Conservation (phyloP, 1,140 invertebrate genomes). For the Eumeta japonica region DNA sequence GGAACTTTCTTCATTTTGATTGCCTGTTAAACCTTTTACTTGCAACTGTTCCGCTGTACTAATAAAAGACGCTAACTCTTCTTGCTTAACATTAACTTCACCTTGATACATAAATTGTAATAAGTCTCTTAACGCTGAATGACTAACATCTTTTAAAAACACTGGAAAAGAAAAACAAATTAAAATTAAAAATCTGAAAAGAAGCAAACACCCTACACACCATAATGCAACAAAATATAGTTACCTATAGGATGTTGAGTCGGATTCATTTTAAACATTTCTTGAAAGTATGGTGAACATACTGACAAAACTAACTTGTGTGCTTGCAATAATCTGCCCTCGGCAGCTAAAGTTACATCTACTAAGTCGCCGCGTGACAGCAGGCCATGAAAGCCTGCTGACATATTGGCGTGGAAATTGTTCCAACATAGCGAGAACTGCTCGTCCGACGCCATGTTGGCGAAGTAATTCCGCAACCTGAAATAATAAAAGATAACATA, state of each 20-base stretch:
- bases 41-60: conserved; percentile 82
- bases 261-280: conserved; percentile 71
- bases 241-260: conserved; percentile 63
- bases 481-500: conserved; percentile 18
- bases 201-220: conserved; percentile 2
- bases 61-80: conserved; percentile 77
- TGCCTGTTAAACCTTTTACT: conserved; percentile 76
- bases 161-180: conserved; percentile 53
- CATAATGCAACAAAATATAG: conserved; percentile 12
- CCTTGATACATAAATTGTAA: conserved; percentile 86
- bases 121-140: conserved; percentile 72
- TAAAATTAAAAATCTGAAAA: conserved; percentile 3
- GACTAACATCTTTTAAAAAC: conserved; percentile 80
- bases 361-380: conserved; percentile 75
- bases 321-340: conserved; percentile 75
- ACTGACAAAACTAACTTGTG: conserved; percentile 82
- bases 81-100: conserved; percentile 81
- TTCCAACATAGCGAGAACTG: conserved; percentile 78
- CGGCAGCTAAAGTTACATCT: conserved; percentile 79
- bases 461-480: conserved; percentile 47
- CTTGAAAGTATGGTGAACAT: conserved; percentile 82
- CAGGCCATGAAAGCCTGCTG: conserved; percentile 70
- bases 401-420: conserved; percentile 74
- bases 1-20: conserved; percentile 58
- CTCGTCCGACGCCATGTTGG: conserved; percentile 69